Evolutionary conservation across 2,797 vertebrate genomes (phyloP), one percentile per base, ranked within the genome.

Genomic region (Xenopus petersii): DNA sequence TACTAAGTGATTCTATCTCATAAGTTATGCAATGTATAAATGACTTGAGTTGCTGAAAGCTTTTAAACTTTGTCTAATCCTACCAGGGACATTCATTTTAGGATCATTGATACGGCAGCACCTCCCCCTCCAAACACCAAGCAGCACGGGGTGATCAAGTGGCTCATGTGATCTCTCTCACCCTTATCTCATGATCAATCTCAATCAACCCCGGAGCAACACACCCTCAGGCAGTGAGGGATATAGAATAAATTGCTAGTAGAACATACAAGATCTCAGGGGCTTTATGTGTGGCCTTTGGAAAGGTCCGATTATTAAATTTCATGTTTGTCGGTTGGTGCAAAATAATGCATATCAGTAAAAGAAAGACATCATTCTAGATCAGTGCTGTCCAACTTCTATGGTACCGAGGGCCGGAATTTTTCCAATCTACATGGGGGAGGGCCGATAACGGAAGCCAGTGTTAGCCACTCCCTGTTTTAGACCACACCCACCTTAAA

Each of bases 161-260:
- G 55, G 63, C 46, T 76, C 75, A 76, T 76, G 68, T 76, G 75
- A 76, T 12, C 16, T 24, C 24, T 21, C 64, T 70, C 68, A 71
- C 15, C 47, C 26, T 76, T 60, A 76, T 71, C 62, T 55, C 51
- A 71, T 66, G 67, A 76, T 76, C n/a, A 65, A 61, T 51, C 55
- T 24, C 13, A 66, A 48, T 67, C 46, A 64, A 6, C 62, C 33
- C 36, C 8, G 46, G 13, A 42, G 24, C n/a, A 10, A 15, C 36
- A 64, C 21, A 21, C 26, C 12, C 5, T 49, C 10, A 62, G 24
- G 3, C 30, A 36, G 58, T 12, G 12, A 24, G 58, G 21, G 54
- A 16, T 13, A 55, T 3, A 13, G 54, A 16, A 55, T 55, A 1
- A 55, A 55, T 49, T 3, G 3, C 2, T 36, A 36, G 33, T 36